Evolutionary conservation across 1,140 invertebrate genomes (phyloP).

Genomic region (Aphaenogaster floridana): DNA sequence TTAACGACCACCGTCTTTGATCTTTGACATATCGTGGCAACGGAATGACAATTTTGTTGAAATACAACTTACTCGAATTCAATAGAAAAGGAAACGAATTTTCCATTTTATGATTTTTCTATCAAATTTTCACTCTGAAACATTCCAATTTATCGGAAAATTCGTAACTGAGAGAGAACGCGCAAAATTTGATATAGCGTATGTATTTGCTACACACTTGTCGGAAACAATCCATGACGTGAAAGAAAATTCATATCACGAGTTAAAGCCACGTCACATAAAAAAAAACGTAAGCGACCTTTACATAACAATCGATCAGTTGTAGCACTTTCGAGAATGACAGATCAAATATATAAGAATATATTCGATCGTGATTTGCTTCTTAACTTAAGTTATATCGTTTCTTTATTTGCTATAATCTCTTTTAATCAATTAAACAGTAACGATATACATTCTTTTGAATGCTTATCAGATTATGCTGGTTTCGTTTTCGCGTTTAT

Average conservation of each 20-base stretch:
- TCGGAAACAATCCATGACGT: not conserved
- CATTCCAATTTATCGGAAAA: conserved; percentile 6
- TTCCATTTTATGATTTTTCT: not conserved
- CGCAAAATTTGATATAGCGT: not conserved
- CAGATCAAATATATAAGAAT: not conserved
- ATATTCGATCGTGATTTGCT: not conserved
- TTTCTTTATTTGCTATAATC: not conserved
- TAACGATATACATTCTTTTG: not conserved
- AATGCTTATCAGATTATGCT: not conserved
- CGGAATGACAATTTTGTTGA: not conserved
- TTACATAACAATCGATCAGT: not conserved
- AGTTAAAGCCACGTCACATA: not conserved
- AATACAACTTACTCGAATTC: not conserved
- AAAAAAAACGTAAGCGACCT: not conserved
- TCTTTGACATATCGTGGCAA: not conserved
- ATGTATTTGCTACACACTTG: not conserved
- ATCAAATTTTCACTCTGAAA: conserved; percentile 19
- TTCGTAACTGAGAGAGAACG: not conserved
- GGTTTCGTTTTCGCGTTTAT: not conserved
- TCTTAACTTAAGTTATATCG: not conserved
- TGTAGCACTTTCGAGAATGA: not conserved
- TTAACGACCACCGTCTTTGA: not conserved
- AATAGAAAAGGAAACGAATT: not conserved
- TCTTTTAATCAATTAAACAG: not conserved
- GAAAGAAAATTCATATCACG: not conserved